Conservation (phyloP, 2,797 vertebrate species). For the Furcifer pardalis region DNA sequence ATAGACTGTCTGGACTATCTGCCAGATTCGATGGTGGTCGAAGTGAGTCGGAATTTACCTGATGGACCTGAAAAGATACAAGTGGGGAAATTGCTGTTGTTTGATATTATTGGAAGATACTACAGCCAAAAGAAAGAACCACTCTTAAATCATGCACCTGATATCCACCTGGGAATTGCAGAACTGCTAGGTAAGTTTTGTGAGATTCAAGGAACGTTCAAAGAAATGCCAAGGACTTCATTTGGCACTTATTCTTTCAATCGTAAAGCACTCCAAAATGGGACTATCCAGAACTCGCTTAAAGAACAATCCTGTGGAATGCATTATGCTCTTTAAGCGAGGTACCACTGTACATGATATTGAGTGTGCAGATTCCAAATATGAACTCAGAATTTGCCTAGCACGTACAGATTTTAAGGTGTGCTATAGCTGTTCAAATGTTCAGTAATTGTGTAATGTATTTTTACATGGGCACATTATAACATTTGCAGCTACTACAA, state of each 20-base stretch:
- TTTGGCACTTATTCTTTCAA: not conserved
- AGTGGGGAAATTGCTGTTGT: conserved; percentile 87
- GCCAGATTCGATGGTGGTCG: conserved; percentile 90
- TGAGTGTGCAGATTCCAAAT: too few species aligned
- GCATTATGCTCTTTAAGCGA: too few species aligned
- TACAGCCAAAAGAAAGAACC: conserved; percentile 86
- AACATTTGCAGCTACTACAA: too few species aligned
- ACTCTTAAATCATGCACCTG: conserved; percentile 88
- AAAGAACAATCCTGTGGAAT: too few species aligned
- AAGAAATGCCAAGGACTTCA: not conserved
- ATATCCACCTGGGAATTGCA: conserved; percentile 92
- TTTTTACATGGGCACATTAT: too few species aligned
- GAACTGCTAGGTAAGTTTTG: conserved; percentile 88
- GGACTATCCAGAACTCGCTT: not conserved
- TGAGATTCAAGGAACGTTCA: not conserved
- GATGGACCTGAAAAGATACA: conserved; percentile 79
- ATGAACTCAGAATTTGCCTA: too few species aligned
- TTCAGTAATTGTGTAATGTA: too few species aligned
- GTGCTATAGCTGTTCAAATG: too few species aligned
- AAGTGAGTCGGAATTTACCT: conserved; percentile 89
- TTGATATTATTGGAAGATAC: conserved; percentile 85
- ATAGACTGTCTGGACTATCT: conserved; percentile 94
- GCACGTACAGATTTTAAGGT: too few species aligned
- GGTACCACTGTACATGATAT: too few species aligned
- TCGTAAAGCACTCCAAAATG: not conserved